Conservation (phyloP, 2,113 vertebrate species). For the Panthera leo region DNA sequence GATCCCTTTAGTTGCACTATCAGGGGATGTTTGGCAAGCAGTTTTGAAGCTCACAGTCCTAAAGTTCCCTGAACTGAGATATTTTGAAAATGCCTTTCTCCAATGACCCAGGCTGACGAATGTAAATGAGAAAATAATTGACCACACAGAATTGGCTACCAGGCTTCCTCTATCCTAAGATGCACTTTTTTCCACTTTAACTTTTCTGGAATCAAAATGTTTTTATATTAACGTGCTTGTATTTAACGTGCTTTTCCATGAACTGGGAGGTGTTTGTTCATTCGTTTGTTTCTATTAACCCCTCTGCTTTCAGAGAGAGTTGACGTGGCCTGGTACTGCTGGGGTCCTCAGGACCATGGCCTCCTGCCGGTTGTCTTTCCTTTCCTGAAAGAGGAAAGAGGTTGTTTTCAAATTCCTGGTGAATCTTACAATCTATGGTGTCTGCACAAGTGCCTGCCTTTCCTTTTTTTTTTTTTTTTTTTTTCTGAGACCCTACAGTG, state of each 20-base stretch:
- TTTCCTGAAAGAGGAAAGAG: background rate
- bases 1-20: background rate
- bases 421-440: background rate
- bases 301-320: background rate
- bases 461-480: background rate
- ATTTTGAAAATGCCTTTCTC: background rate
- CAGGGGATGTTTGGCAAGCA: background rate
- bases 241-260: background rate
- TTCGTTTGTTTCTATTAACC: background rate
- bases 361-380: background rate
- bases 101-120: background rate
- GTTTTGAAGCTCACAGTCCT: background rate
- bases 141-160: background rate
- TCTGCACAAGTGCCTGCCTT: background rate
- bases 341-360: background rate
- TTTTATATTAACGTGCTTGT: background rate
- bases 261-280: background rate
- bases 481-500: background rate
- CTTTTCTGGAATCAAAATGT: background rate
- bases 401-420: background rate
- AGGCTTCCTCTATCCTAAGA: background rate
- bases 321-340: too few relatives aligned
- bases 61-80: background rate
- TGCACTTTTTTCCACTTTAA: background rate
- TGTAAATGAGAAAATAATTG: background rate